Evolutionary conservation across 2,888 invertebrate genomes (phyloP).

Genomic region (Podabrus alpinus): DNA sequence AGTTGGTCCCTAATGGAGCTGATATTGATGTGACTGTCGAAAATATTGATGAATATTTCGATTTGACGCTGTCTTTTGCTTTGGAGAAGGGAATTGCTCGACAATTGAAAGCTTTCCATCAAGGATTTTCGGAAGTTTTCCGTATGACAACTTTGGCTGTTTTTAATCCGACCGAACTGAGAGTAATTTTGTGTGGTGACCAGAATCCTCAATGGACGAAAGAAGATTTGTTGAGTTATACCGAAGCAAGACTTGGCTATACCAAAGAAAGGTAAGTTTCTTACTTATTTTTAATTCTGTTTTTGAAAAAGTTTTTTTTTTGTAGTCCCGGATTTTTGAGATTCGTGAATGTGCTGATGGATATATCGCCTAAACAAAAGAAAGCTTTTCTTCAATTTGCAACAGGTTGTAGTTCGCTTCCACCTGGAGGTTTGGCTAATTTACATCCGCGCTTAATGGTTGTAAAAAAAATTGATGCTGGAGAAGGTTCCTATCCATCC

Average conservation of each 20-base stretch:
- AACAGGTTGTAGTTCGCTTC: constrained; percentile 96
- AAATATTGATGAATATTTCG: constrained; percentile 92
- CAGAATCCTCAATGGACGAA: constrained; percentile 96
- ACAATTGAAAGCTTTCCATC: constrained; percentile 89
- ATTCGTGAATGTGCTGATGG: constrained; percentile 91
- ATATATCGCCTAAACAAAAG: constrained; percentile 88
- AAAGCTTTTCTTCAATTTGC: constrained; percentile 98
- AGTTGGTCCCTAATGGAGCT: constrained; percentile 66
- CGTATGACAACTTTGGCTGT: constrained; percentile 89
- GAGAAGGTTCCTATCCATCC: constrained; percentile 96
- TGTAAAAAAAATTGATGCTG: constrained; percentile 96
- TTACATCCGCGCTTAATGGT: constrained; percentile 95
- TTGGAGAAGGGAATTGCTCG: constrained; percentile 87
- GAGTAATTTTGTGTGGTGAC: constrained; percentile 95
- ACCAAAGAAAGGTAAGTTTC: constrained; percentile 84
- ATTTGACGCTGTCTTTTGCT: constrained; percentile 80
- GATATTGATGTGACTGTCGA: constrained; percentile 78
- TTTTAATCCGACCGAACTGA: constrained; percentile 90
- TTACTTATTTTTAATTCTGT: background rate
- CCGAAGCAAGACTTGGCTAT: constrained; percentile 98
- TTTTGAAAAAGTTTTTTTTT: constrained; percentile 31
- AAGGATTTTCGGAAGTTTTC: constrained; percentile 81
- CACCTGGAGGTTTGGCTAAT: constrained; percentile 86
- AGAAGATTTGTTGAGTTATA: constrained; percentile 94
- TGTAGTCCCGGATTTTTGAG: constrained; percentile 90